Evolutionary conservation across 2,797 vertebrate genomes (phyloP).

Genomic region (Chrysocyon brachyurus): DNA sequence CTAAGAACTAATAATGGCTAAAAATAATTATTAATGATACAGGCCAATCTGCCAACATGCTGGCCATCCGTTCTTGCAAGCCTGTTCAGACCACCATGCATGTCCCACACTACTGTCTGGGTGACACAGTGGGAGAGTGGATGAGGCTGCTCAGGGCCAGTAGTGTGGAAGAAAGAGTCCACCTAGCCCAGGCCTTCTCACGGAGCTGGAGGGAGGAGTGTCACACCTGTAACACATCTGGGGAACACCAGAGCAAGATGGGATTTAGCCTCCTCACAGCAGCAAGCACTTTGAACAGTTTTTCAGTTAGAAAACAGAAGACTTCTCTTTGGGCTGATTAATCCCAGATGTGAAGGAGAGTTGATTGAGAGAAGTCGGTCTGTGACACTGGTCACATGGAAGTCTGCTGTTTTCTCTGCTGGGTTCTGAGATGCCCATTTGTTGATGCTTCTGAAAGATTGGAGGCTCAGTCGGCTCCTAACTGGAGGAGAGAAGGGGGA

Average conservation of each 20-base stretch:
- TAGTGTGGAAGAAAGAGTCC: too few species aligned
- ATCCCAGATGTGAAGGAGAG: background rate
- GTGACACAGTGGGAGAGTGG: background rate
- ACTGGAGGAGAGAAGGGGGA: background rate
- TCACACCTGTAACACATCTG: background rate
- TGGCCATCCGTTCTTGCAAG: background rate
- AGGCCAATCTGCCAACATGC: background rate
- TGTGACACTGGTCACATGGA: background rate
- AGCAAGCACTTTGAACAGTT: background rate
- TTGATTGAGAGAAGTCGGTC: background rate
- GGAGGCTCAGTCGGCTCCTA: background rate
- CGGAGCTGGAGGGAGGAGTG: background rate
- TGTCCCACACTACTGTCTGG: rapidly evolving
- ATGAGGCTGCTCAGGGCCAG: background rate
- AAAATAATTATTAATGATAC: background rate
- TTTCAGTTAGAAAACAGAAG: constrained; percentile 39
- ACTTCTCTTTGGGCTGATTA: background rate
- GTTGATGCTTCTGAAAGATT: background rate
- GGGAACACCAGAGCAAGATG: background rate
- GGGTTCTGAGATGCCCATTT: background rate
- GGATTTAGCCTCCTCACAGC: background rate
- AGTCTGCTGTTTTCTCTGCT: background rate
- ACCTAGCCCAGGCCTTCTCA: too few species aligned
- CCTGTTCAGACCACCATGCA: background rate
- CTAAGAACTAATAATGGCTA: background rate